Evolutionary conservation across 2,113 vertebrate genomes (phyloP).

Genomic region (Phyllostomus discolor): DNA sequence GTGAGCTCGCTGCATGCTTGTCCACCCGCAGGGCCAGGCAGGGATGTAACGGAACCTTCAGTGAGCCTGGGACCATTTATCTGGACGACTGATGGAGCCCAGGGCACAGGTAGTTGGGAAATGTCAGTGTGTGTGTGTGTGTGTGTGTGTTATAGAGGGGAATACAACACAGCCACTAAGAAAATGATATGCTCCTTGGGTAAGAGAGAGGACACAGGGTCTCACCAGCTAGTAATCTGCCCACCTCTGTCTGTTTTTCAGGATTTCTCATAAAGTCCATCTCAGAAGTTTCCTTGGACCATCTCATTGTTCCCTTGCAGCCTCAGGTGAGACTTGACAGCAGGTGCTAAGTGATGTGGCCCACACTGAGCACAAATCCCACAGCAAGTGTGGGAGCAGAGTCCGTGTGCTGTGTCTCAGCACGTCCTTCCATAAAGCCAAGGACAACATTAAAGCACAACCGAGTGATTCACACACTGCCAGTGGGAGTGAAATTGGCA

Average conservation of each 20-base stretch:
- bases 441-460: background rate
- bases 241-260: background rate
- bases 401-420: background rate
- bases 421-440: background rate
- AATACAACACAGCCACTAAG: background rate
- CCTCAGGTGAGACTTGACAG: background rate
- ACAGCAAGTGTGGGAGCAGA: background rate
- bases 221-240: background rate
- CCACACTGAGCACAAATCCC: background rate
- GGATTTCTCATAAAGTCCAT: background rate
- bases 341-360: background rate
- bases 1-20: constrained; percentile 42
- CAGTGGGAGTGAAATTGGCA: constrained; percentile 13
- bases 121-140: background rate
- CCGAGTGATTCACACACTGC: background rate
- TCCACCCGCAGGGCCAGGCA: constrained; percentile 54
- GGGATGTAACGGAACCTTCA: constrained; percentile 50
- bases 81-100: constrained; percentile 59
- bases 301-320: background rate
- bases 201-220: background rate
- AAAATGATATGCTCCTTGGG: background rate
- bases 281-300: background rate
- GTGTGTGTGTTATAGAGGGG: background rate
- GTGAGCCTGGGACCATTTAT: constrained; percentile 59
- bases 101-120: constrained; percentile 49